Percentiles rank a stretch among this genome's conserved stretches.
These are phyloP conservation scores for Temnothorax longispinosus DNA, from an alignment of 1,140 invertebrate genomes.

Conservation along the genomic window DNA sequence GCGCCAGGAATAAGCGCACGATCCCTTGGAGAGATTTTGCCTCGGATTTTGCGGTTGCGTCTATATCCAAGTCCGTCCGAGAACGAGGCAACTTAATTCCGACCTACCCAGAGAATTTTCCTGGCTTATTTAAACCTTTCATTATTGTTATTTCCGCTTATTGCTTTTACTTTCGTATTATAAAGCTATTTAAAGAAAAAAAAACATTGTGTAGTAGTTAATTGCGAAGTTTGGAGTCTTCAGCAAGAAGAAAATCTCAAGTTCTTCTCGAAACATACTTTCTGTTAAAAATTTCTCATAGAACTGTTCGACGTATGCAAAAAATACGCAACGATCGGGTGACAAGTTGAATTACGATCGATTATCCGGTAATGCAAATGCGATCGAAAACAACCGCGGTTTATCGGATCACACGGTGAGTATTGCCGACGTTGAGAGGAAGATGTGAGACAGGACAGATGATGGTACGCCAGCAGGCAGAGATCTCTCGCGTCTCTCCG, in stretches of 20 bases:
- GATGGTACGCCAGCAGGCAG: background rate
- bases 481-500: conserved; percentile 4
- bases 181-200: background rate
- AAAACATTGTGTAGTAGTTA: background rate
- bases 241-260: background rate
- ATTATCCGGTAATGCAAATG: conserved; percentile 13
- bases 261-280: background rate
- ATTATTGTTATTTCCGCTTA: background rate
- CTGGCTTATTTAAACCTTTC: background rate
- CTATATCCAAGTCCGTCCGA: background rate
- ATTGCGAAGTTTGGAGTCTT: background rate
- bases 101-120: background rate
- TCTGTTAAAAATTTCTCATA: background rate
- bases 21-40: conserved; percentile 5
- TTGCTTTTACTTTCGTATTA: background rate
- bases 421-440: background rate
- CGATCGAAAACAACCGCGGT: conserved; percentile 1
- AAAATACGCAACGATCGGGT: background rate
- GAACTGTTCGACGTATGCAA: background rate
- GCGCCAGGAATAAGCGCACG: conserved; percentile 27
- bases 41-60: conserved; percentile 2
- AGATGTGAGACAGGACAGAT: background rate
- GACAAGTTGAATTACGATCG: background rate
- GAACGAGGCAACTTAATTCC: conserved; percentile 13
- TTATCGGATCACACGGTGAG: background rate